Percentiles rank a stretch among this genome's conserved stretches.
These are phyloP conservation scores for Neuroterus valhalla DNA, from an alignment of 1,140 invertebrate species.

Conservation along the genomic window DNA sequence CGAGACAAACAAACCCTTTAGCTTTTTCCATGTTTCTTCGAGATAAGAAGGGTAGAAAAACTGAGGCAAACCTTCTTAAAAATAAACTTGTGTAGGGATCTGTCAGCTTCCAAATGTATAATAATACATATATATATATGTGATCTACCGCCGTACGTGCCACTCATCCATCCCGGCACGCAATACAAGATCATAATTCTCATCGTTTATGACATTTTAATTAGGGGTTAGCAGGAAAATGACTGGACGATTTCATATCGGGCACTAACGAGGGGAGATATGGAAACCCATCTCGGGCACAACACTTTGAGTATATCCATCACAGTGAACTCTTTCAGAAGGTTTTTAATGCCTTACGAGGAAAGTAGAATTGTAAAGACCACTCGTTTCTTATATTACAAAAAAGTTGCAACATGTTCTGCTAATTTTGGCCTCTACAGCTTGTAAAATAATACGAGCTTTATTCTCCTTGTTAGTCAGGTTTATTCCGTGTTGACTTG, in stretches of 20 bases:
- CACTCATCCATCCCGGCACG: constrained; percentile 15
- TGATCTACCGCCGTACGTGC: neutral
- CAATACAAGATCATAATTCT: constrained; percentile 20
- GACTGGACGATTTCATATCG: constrained; percentile 28
- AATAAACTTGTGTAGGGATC: constrained; percentile 22
- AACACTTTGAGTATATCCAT: constrained; percentile 18
- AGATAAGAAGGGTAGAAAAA: neutral
- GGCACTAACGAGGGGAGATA: constrained; percentile 28
- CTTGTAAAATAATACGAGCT: neutral
- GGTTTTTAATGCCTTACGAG: constrained; percentile 13
- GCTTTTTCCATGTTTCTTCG: neutral
- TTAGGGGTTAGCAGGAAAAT: constrained; percentile 27
- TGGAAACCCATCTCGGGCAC: constrained; percentile 17
- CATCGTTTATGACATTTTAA: constrained; percentile 31
- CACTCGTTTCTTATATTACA: constrained; percentile 8
- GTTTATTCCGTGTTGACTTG: neutral
- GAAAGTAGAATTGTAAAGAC: constrained; percentile 1
- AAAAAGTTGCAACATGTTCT: neutral
- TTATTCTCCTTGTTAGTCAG: neutral
- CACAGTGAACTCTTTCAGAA: constrained; percentile 28
- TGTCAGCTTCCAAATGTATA: constrained; percentile 17
- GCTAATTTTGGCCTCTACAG: neutral
- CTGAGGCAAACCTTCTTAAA: neutral
- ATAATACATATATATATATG: neutral
- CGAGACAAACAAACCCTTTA: too few species aligned